phyloP scores from a whole-genome alignment of 2,113 vertebrate genomes.

The Platysteira castanea region DNA sequence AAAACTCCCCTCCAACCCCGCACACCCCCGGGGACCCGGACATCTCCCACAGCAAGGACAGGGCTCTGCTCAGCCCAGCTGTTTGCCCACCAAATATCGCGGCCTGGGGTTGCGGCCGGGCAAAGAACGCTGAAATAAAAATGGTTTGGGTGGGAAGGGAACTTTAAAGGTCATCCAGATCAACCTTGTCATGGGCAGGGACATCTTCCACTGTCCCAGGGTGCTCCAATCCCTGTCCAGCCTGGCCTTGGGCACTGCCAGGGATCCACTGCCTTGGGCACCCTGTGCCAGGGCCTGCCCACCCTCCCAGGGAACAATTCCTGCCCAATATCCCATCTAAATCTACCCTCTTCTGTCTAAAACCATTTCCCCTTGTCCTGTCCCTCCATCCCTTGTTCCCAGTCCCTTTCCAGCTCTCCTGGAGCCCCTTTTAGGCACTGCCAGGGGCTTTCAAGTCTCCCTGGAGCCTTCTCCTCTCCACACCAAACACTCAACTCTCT shows the following conservation, averaged over 20 bases:
- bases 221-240: not conserved
- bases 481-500: rapidly evolving
- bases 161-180: rapidly evolving
- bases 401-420: not conserved
- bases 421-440: not conserved
- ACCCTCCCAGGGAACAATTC: not conserved
- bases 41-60: rapidly evolving
- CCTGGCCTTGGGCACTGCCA: not conserved
- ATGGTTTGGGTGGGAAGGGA: not conserved
- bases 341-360: rapidly evolving
- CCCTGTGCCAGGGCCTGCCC: not conserved
- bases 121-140: not conserved
- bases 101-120: rapidly evolving
- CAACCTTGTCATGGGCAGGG: not conserved
- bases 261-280: not conserved
- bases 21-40: rapidly evolving
- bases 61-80: rapidly evolving
- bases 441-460: rapidly evolving
- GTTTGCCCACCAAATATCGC: rapidly evolving
- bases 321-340: not conserved
- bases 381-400: not conserved
- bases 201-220: not conserved
- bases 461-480: not conserved
- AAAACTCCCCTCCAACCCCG: rapidly evolving
- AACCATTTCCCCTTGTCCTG: not conserved